Base-by-base conservation (phyloP, 35 echinoderm and acorn worm genomes). In the Nesometra sesokonis region DNA sequence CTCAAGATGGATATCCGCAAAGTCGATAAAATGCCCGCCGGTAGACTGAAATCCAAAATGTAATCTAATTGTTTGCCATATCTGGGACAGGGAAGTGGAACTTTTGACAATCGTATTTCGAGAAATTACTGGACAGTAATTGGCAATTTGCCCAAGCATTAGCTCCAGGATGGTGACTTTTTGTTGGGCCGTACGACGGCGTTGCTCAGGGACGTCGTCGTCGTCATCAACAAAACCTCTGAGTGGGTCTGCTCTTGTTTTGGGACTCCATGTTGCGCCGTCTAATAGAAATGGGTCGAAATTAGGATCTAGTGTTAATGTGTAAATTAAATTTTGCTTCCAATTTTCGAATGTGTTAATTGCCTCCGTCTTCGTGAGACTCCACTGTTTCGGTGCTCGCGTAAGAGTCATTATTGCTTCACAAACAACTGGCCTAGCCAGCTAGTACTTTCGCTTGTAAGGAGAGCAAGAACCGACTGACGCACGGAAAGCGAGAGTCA, bases 21-120 rank as follows among this genome's bases (percentile, higher is more conserved):
- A 81, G 33, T 81, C 80, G 33, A 81, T 81, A 34, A 81, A 81
- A 35, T 81, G 80, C 5, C 30, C 80, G 21, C 80, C 80, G 34
- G 80, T 81, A 21, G 80, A 81, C 80, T 81, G 80, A 34, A 81
- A 81, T 5, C 80, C 80, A 81, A 4, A 81, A 81, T 34, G 80
- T 30, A 81, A 34, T 11, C 80, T 31, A 34, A 81, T 81, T 17
- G 34, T 34, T 35, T 81, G 80, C 80, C 80, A 81, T 30, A 81
- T 81, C 5, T 34, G 31, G 32, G 31, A 31, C 34, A 81, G 15
- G 80, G 80, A 81, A 33, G 80, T 81, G 17, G 80, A 81, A 34
- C 34, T 81, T 34, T 81, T 81, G 21, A 81, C 80, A 81, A 81
- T 81, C 0, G 80, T 81, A 34, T 34, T 81, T 17, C 80, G 80